These are phyloP conservation scores for Mythimna albipuncta DNA, from an alignment of 2,888 invertebrate genomes.

Conservation along the genomic window DNA sequence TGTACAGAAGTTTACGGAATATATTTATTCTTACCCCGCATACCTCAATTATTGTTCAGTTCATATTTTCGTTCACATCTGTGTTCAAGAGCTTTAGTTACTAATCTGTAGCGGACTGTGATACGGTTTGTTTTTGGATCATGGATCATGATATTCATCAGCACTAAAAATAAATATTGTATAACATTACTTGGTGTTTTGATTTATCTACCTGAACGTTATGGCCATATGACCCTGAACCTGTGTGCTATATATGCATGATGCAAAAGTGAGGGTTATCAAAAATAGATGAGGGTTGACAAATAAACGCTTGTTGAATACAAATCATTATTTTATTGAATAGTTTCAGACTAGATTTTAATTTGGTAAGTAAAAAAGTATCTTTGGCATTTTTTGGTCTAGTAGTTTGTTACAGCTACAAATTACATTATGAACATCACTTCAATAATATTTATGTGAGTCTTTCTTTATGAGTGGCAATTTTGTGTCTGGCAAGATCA, in stretches of 20 bases:
- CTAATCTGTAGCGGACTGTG: conserved; percentile 77
- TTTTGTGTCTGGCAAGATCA: conserved; percentile 84
- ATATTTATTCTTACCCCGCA: conserved; percentile 59
- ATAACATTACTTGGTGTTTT: conserved; percentile 68
- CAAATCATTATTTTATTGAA: conserved; percentile 7
- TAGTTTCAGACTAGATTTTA: conserved; percentile 46
- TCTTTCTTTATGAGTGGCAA: conserved; percentile 82
- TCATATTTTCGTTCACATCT: conserved; percentile 56
- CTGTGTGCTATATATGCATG: not conserved
- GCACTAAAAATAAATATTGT: conserved; percentile 82
- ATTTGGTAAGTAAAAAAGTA: conserved; percentile 22
- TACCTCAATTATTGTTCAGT: conserved; percentile 61
- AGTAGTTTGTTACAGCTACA: conserved; percentile 3
- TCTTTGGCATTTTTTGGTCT: conserved; percentile 44
- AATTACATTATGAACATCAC: not conserved
- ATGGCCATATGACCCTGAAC: not conserved
- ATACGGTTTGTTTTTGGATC: conserved; percentile 77
- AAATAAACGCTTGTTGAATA: not conserved
- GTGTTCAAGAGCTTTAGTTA: conserved; percentile 67
- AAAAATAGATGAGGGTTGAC: not conserved
- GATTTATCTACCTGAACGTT: conserved; percentile 13
- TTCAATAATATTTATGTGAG: conserved; percentile 53
- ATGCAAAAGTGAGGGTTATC: not conserved
- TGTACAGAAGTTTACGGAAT: conserved; percentile 56
- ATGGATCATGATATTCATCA: conserved; percentile 79